Percentiles rank a stretch among this genome's conserved stretches.
Conservation (phyloP, 1,140 invertebrate species). For the Drosophila funebris region DNA sequence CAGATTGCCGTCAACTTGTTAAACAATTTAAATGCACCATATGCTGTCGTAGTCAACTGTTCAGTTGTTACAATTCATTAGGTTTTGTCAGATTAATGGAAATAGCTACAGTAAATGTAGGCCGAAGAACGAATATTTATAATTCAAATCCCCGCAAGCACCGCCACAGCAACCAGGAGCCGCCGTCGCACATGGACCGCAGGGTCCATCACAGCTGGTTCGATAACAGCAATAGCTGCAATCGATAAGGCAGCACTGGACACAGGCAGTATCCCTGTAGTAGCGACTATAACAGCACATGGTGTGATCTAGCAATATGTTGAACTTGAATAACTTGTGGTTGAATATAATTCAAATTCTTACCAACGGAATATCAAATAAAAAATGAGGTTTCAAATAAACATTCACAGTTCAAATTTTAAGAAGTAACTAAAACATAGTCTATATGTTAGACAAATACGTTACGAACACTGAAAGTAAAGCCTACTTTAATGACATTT, state of each 20-base stretch:
- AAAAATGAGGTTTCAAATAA: background rate
- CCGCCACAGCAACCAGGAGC: slow-evolving; percentile 30
- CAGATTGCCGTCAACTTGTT: background rate
- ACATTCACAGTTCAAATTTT: background rate
- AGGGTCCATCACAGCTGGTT: slow-evolving; percentile 21
- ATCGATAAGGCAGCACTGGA: slow-evolving; percentile 59
- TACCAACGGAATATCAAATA: background rate
- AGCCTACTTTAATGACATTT: background rate
- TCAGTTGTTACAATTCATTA: background rate
- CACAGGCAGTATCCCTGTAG: slow-evolving; percentile 53
- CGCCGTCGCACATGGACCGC: slow-evolving; percentile 21
- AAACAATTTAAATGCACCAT: background rate
- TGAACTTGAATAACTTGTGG: background rate
- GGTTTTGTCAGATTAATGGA: background rate
- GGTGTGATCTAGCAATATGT: background rate
- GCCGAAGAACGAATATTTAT: slow-evolving; percentile 39
- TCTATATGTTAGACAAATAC: background rate
- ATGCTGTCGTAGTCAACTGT: background rate
- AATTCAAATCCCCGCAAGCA: slow-evolving; percentile 35
- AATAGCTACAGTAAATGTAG: slow-evolving; percentile 23
- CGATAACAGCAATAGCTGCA: slow-evolving; percentile 54
- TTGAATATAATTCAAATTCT: background rate
- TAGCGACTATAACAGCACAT: slow-evolving; percentile 62
- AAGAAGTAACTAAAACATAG: background rate
- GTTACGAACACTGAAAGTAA: background rate